phyloP scores from a whole-genome alignment of 1,140 invertebrate genomes.

The Muscidifurax raptorellus region DNA sequence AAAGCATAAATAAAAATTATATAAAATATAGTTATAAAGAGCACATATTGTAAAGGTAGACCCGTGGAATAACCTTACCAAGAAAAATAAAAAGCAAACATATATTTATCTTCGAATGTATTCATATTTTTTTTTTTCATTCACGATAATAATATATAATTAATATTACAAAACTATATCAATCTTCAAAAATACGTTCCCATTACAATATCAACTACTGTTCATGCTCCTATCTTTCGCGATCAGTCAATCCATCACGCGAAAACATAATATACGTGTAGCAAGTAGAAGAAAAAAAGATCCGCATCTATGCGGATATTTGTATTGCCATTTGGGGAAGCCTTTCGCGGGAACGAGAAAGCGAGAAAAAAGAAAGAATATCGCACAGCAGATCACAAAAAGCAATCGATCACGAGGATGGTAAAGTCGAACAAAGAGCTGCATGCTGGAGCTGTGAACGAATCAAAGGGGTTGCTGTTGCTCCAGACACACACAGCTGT shows the following conservation, averaged over 20 bases:
- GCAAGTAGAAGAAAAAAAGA: background rate
- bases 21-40: too few species aligned
- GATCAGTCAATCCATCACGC: background rate
- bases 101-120: too few species aligned
- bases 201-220: background rate
- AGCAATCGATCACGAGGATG: constrained; percentile 54
- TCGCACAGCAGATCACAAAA: constrained; percentile 19
- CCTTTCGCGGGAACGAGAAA: background rate
- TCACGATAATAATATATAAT: too few species aligned
- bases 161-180: too few species aligned
- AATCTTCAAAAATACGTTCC: background rate
- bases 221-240: background rate
- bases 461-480: background rate
- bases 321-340: background rate
- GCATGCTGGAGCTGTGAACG: constrained; percentile 49
- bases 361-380: background rate
- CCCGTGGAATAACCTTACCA: too few species aligned
- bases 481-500: background rate
- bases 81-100: too few species aligned
- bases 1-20: too few species aligned
- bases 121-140: too few species aligned
- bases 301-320: background rate
- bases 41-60: too few species aligned
- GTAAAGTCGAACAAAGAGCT: constrained; percentile 47
- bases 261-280: background rate